A percentile compares a stretch with the other conserved stretches of the same genome.
Conservation (phyloP, 1,140 invertebrate genomes). For the Aphaenogaster rudis region DNA sequence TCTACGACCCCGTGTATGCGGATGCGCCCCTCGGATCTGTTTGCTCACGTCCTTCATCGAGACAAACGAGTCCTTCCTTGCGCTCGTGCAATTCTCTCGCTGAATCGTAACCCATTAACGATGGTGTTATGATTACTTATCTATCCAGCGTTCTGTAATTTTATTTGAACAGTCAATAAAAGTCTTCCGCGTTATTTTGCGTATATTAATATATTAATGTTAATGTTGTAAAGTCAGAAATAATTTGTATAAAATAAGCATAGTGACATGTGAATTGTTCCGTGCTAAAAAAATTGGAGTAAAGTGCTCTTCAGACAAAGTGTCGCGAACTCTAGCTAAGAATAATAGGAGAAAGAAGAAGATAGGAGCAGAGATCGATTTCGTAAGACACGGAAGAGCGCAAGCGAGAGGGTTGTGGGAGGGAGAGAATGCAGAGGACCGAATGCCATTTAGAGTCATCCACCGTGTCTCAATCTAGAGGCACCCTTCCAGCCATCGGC, state of each 20-base stretch:
- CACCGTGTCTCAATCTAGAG: slow-evolving; percentile 85
- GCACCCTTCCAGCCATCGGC: slow-evolving; percentile 85
- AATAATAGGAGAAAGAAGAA: slow-evolving; percentile 55
- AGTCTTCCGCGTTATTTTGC: neutral
- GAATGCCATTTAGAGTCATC: slow-evolving; percentile 86
- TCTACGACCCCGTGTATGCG: slow-evolving; percentile 59
- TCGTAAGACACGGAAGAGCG: slow-evolving; percentile 59
- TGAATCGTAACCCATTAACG: slow-evolving; percentile 59
- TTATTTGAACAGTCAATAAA: neutral
- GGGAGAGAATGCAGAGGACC: slow-evolving; percentile 68
- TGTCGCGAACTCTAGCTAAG: slow-evolving; percentile 41
- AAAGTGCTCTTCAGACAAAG: neutral
- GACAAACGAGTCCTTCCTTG: slow-evolving; percentile 79
- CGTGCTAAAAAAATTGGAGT: neutral
- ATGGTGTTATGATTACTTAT: slow-evolving; percentile 36
- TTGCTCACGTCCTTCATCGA: slow-evolving; percentile 79
- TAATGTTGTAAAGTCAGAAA: neutral
- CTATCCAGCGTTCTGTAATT: neutral
- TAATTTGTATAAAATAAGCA: neutral
- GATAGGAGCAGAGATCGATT: slow-evolving; percentile 50
- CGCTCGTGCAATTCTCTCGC: slow-evolving; percentile 73
- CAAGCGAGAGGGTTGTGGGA: slow-evolving; percentile 1
- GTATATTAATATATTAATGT: neutral
- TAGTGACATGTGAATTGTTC: neutral
- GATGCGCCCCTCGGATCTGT: slow-evolving; percentile 78